These are phyloP conservation scores for Sceloporus undulatus DNA, from an alignment of 2,113 vertebrate genomes.

Conservation along the genomic window DNA sequence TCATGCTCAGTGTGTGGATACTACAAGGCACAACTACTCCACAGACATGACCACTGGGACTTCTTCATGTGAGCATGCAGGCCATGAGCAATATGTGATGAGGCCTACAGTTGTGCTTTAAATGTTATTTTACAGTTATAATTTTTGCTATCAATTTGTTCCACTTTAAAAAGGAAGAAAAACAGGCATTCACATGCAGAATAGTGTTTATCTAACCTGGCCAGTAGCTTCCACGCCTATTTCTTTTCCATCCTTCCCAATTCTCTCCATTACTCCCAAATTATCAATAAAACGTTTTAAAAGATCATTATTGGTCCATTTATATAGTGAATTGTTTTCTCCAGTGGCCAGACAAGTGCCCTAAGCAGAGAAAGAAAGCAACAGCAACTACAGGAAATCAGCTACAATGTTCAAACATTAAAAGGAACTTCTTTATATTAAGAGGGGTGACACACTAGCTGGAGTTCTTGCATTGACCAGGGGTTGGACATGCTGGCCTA, in stretches of 20 bases:
- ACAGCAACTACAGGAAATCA: no score
- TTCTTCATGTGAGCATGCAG: neutral
- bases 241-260: neutral
- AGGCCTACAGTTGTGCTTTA: neutral
- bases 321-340: neutral
- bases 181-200: neutral
- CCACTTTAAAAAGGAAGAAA: neutral
- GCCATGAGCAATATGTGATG: neutral
- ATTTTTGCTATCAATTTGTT: neutral
- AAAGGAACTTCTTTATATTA: no score
- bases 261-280: neutral
- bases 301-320: neutral
- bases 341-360: neutral
- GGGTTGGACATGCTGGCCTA: no score
- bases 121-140: neutral
- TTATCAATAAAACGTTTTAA: no score
- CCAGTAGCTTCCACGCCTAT: neutral
- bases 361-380: no score
- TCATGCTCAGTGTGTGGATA: neutral
- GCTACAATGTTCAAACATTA: no score
- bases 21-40: no score
- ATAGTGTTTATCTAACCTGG: neutral
- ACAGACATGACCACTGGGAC: neutral
- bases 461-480: no score
- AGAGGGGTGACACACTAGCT: no score